These are phyloP conservation scores for Baryphthengus martii DNA, from an alignment of 2,113 vertebrate species.

Conservation along the genomic window DNA sequence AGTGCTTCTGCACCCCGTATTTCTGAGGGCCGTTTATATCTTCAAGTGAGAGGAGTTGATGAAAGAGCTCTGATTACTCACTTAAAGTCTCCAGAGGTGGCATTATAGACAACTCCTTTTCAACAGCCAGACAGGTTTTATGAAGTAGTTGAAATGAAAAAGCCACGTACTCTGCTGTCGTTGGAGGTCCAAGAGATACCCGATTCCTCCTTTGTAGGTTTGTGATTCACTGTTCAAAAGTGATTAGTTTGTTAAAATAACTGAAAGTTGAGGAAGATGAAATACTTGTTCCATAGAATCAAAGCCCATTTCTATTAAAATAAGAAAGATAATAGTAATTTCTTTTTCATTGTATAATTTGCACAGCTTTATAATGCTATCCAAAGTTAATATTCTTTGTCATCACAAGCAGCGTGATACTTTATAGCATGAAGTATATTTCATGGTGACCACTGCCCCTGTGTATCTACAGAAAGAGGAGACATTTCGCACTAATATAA, in stretches of 20 bases:
- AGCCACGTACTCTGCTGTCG: accelerated
- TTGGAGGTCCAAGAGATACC: background rate
- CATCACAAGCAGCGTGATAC: background rate
- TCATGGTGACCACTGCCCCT: background rate
- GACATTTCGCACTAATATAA: accelerated
- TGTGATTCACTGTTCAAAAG: background rate
- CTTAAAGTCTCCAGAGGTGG: background rate
- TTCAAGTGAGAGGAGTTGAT: background rate
- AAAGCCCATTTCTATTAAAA: background rate
- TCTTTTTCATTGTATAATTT: background rate
- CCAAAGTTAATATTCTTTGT: background rate
- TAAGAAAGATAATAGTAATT: background rate
- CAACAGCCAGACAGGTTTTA: background rate
- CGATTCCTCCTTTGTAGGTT: background rate
- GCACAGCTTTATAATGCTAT: background rate
- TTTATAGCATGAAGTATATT: background rate
- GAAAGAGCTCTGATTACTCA: background rate
- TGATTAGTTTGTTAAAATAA: background rate
- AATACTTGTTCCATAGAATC: background rate
- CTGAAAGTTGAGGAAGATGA: background rate
- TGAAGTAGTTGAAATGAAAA: background rate
- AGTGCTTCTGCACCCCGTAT: background rate
- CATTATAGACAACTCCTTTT: background rate
- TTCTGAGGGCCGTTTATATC: background rate
- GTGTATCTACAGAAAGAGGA: background rate